Evolutionary conservation across 2,113 vertebrate species (phyloP).

Genomic region (Monopterus albus): DNA sequence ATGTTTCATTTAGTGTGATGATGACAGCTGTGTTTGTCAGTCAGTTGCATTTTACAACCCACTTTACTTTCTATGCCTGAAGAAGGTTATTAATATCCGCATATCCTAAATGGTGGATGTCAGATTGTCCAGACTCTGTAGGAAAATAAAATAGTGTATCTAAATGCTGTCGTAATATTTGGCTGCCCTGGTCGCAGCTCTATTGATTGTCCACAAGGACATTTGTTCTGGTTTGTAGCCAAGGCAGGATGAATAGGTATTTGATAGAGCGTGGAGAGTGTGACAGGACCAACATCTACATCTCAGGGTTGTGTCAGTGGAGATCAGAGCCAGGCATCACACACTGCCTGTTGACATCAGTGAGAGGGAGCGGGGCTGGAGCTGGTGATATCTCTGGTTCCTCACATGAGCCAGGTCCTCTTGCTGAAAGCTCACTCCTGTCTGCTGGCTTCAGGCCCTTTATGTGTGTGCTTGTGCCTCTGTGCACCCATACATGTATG

Average conservation of each 20-base stretch:
- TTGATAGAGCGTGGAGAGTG: conserved; percentile 59
- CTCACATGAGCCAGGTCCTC: conserved; percentile 52
- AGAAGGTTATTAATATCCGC: conserved; percentile 70
- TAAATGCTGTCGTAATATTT: conserved; percentile 69
- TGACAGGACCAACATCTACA: conserved; percentile 35
- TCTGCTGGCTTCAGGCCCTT: conserved; percentile 57
- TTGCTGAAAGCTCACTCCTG: conserved; percentile 71
- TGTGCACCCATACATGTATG: not conserved
- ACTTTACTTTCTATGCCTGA: conserved; percentile 38
- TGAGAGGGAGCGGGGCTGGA: conserved; percentile 46
- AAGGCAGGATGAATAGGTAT: conserved; percentile 61
- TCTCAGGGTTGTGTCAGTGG: conserved; percentile 62
- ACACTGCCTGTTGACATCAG: conserved; percentile 77
- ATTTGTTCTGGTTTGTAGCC: conserved; percentile 54
- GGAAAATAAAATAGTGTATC: conserved; percentile 71
- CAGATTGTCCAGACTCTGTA: conserved; percentile 52
- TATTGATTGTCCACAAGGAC: conserved; percentile 76
- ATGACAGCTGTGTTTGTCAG: conserved; percentile 63
- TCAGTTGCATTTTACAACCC: conserved; percentile 69
- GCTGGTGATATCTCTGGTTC: conserved; percentile 62
- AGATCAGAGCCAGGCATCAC: conserved; percentile 63
- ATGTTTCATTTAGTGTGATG: conserved; percentile 74
- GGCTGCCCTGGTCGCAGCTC: conserved; percentile 36
- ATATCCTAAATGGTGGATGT: conserved; percentile 58
- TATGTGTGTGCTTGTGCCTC: not conserved